These are phyloP conservation scores for Ormyrus pomaceus DNA, from an alignment of 2,888 invertebrate genomes.

Conservation along the genomic window DNA sequence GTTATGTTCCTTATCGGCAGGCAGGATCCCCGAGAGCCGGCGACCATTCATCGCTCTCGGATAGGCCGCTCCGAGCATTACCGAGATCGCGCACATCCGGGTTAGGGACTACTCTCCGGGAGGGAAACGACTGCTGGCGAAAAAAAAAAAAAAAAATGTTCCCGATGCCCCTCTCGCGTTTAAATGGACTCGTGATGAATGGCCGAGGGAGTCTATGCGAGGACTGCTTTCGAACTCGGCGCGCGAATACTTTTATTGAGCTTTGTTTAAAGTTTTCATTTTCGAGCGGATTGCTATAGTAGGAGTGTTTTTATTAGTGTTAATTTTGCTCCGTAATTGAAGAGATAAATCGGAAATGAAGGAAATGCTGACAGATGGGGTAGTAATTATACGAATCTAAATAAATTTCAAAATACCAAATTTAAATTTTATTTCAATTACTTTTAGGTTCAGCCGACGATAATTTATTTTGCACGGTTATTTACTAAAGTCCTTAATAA, in stretches of 20 bases:
- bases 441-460: background rate
- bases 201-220: background rate
- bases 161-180: background rate
- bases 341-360: background rate
- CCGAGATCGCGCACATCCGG: background rate
- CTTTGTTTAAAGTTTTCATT: too few species aligned
- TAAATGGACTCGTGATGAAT: background rate
- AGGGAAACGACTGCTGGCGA: background rate
- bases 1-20: conserved; percentile 59
- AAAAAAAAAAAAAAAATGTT: background rate
- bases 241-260: too few species aligned
- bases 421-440: background rate
- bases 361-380: background rate
- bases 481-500: too few species aligned
- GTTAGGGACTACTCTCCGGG: background rate
- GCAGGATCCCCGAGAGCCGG: conserved; percentile 12
- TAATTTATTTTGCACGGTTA: background rate
- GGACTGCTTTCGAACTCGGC: background rate
- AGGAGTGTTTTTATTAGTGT: too few species aligned
- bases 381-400: background rate
- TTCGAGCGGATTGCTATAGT: too few species aligned
- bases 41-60: background rate
- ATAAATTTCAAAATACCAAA: background rate
- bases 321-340: too few species aligned
- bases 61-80: background rate